Percentiles rank a stretch among this genome's conserved stretches.
phyloP scores from a whole-genome alignment of 2,113 vertebrate species.

The Ictalurus furcatus region DNA sequence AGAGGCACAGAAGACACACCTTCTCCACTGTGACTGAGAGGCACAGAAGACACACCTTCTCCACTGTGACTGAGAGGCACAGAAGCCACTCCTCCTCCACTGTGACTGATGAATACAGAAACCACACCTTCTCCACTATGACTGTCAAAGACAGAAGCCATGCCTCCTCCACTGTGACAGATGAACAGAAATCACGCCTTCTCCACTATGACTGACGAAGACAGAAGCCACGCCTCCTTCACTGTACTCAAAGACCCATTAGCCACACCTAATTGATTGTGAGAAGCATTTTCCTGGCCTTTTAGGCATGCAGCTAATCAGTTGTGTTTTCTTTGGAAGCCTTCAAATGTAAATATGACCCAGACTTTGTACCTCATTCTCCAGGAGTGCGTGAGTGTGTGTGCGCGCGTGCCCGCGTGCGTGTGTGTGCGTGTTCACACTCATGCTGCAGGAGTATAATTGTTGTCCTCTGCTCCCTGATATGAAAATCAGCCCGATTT shows the following conservation, averaged over 20 bases:
- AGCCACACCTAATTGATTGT: no score
- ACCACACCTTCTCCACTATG: neutral
- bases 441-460: slow-evolving; percentile 44
- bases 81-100: neutral
- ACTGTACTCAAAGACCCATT: no score
- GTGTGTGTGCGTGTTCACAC: neutral
- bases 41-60: no score
- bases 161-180: no score
- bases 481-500: slow-evolving; percentile 48
- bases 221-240: neutral
- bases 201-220: neutral
- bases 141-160: no score
- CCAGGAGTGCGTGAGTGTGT: neutral
- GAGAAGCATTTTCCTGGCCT: neutral
- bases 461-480: slow-evolving; percentile 48
- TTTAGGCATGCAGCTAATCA: neutral
- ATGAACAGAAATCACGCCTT: no score
- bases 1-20: neutral
- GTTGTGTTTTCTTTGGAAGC: slow-evolving; percentile 27
- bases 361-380: neutral
- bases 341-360: slow-evolving; percentile 34
- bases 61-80: neutral
- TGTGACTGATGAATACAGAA: neutral
- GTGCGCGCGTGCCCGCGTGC: neutral
- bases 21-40: no score